A percentile compares a stretch with the other conserved stretches of the same genome.
Evolutionary conservation across 2,888 invertebrate species (phyloP).

Genomic region (Orchesellides sinensis): DNA sequence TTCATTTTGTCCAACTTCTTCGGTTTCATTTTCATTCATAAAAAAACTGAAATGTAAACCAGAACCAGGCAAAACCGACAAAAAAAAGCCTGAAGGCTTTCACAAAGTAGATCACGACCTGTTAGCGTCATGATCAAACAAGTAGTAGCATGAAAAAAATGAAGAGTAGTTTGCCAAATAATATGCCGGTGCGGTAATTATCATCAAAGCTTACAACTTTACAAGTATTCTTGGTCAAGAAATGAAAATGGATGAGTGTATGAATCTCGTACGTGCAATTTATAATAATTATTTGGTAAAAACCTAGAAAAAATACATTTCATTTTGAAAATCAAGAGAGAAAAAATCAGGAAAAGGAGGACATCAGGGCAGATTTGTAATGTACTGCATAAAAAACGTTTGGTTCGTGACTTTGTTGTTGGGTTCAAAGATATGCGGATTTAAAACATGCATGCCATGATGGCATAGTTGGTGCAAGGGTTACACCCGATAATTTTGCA

Average conservation of each 20-base stretch:
- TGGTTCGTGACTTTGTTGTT: background rate
- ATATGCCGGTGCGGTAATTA: background rate
- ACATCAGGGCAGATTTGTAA: slow-evolving; percentile 53
- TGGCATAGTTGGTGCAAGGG: background rate
- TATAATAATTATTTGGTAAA: slow-evolving; percentile 55
- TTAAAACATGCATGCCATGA: slow-evolving; percentile 35
- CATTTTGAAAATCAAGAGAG: slow-evolving; percentile 54
- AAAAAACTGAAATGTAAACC: slow-evolving; percentile 10
- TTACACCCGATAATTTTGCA: slow-evolving; percentile 19
- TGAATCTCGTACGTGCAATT: slow-evolving; percentile 63
- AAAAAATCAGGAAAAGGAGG: slow-evolving; percentile 47
- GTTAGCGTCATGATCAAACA: background rate
- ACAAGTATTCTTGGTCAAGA: too few relatives aligned
- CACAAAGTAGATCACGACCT: slow-evolving; percentile 20
- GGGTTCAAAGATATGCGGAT: slow-evolving; percentile 45
- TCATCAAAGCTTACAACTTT: background rate
- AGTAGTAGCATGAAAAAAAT: background rate
- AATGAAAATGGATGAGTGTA: slow-evolving; percentile 47
- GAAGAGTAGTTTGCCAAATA: background rate
- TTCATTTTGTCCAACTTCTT: slow-evolving; percentile 5
- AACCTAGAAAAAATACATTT: slow-evolving; percentile 2
- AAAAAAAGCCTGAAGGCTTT: slow-evolving; percentile 3
- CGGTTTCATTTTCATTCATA: slow-evolving; percentile 46
- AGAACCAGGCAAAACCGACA: slow-evolving; percentile 24
- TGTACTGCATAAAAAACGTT: background rate